These are phyloP conservation scores for Melanotaenia duboulayi DNA, from an alignment of 2,113 vertebrate genomes.

Conservation along the genomic window DNA sequence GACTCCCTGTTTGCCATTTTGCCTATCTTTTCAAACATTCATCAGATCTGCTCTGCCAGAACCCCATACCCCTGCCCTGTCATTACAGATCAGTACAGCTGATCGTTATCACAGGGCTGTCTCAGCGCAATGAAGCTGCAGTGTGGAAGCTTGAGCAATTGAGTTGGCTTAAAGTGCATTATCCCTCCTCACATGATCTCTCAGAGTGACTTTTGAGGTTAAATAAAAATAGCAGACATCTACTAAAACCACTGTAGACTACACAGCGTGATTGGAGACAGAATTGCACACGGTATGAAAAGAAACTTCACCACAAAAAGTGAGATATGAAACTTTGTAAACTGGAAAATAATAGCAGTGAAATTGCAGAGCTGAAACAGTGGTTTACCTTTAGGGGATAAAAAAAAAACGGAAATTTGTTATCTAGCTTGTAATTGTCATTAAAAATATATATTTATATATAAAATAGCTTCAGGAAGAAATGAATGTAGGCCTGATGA, in stretches of 20 bases:
- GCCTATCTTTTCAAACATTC: conserved; percentile 40
- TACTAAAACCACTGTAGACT: conserved; percentile 3
- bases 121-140: conserved; percentile 29
- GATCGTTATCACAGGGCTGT: conserved; percentile 57
- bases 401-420: background rate
- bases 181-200: conserved; percentile 6
- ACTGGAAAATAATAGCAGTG: background rate
- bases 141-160: conserved; percentile 36
- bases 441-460: background rate
- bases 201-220: conserved; percentile 19
- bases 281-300: background rate
- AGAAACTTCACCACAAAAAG: background rate
- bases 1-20: conserved; percentile 48
- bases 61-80: conserved; percentile 41
- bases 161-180: conserved; percentile 19
- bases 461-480: conserved; percentile 3
- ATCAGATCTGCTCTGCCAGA: conserved; percentile 42
- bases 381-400: background rate
- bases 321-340: background rate
- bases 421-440: conserved; percentile 10
- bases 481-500: background rate
- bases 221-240: conserved; percentile 12
- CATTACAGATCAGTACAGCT: conserved; percentile 65
- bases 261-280: conserved; percentile 1
- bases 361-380: background rate